These are phyloP conservation scores for Peromyscus californicus DNA, from an alignment of 2,113 vertebrate species.

Conservation along the genomic window DNA sequence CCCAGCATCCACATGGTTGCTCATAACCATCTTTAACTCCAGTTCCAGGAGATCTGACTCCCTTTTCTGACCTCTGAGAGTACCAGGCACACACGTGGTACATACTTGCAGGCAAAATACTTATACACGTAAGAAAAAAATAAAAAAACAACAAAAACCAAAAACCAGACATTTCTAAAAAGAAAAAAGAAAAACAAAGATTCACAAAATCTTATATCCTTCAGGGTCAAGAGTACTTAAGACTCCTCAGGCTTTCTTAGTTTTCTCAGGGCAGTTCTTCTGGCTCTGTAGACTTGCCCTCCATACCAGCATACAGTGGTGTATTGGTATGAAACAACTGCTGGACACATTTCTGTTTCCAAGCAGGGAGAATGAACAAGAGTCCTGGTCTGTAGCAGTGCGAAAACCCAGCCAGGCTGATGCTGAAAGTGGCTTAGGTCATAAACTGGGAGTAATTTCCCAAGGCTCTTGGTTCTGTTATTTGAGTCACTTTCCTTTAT, in stretches of 20 bases:
- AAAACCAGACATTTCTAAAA: background rate
- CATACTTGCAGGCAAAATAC: background rate
- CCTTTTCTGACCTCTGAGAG: background rate
- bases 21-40: background rate
- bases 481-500: slow-evolving; percentile 3
- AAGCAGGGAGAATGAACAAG: background rate
- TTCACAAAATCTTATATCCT: background rate
- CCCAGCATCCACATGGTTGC: background rate
- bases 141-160: background rate
- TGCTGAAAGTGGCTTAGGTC: background rate
- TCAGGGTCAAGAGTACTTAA: background rate
- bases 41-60: background rate
- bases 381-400: background rate
- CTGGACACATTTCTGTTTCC: background rate
- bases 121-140: background rate
- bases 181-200: background rate
- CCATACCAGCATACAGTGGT: background rate
- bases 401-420: background rate
- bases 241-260: background rate
- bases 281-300: background rate
- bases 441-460: slow-evolving; percentile 25
- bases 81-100: background rate
- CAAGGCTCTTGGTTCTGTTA: background rate
- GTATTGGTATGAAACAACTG: background rate
- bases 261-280: background rate